Conservation (phyloP, 2,113 vertebrate genomes). For the Mormyrus lacerda region DNA sequence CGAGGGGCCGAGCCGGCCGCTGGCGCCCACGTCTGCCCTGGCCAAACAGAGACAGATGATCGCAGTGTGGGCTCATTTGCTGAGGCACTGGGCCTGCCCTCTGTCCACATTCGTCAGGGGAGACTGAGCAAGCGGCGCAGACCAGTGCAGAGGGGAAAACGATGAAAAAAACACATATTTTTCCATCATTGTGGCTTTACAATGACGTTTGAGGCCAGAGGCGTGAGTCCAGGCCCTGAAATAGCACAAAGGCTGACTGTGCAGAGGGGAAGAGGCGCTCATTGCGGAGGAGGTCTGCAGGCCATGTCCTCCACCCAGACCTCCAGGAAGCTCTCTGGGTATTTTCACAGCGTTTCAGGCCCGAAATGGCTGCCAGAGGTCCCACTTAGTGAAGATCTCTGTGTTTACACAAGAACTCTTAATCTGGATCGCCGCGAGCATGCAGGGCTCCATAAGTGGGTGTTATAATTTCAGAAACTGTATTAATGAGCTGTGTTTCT, state of each 20-base stretch:
- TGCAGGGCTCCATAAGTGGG: background rate
- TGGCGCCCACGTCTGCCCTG: slow-evolving; percentile 46
- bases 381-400: background rate
- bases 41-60: slow-evolving; percentile 53
- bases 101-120: slow-evolving; percentile 50
- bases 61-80: slow-evolving; percentile 58
- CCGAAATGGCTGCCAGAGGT: background rate
- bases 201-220: background rate
- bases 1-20: slow-evolving; percentile 35
- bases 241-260: background rate
- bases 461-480: background rate
- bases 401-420: background rate
- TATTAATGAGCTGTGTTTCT: background rate
- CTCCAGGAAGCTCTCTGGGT: background rate
- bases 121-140: slow-evolving; percentile 39
- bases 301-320: background rate
- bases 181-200: background rate
- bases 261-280: background rate
- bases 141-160: slow-evolving; percentile 11
- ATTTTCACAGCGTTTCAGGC: background rate
- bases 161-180: slow-evolving; percentile 25
- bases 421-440: background rate
- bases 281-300: background rate
- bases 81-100: slow-evolving; percentile 55
- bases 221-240: background rate